These are phyloP conservation scores for Cheilosia urbana DNA, from an alignment of 2,888 invertebrate genomes.

Conservation along the genomic window DNA sequence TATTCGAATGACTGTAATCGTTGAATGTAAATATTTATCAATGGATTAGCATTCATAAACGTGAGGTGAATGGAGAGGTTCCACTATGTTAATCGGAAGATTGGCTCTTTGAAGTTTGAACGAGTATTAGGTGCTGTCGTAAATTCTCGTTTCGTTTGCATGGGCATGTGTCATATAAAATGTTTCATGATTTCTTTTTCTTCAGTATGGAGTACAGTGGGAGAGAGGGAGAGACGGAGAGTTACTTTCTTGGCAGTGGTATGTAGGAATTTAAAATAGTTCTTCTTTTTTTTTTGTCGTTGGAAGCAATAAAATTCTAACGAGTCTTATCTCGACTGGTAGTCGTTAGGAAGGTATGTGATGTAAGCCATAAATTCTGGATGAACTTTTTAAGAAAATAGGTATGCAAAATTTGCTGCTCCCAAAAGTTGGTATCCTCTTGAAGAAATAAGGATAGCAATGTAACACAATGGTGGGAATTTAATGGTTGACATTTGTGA, in stretches of 20 bases:
- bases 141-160: slow-evolving; percentile 63
- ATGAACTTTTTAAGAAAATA: slow-evolving; percentile 46
- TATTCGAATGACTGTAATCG: slow-evolving; percentile 62
- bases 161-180: slow-evolving; percentile 63
- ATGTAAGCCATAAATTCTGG: slow-evolving; percentile 26
- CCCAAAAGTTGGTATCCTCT: background rate
- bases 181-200: slow-evolving; percentile 42
- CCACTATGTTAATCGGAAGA: slow-evolving; percentile 49
- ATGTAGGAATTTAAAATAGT: slow-evolving; percentile 63
- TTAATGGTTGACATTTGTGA: background rate
- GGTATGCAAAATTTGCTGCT: slow-evolving; percentile 38
- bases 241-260: slow-evolving; percentile 29
- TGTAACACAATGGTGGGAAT: slow-evolving; percentile 16
- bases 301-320: slow-evolving; percentile 51
- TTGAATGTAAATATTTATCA: slow-evolving; percentile 74
- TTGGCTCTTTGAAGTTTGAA: slow-evolving; percentile 64
- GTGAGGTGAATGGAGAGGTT: slow-evolving; percentile 69
- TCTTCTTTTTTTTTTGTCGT: slow-evolving; percentile 29
- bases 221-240: background rate
- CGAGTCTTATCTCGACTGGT: slow-evolving; percentile 57
- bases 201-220: background rate
- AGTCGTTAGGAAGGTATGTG: slow-evolving; percentile 46
- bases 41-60: slow-evolving; percentile 73
- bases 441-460: background rate
- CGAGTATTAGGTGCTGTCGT: slow-evolving; percentile 62